These are phyloP conservation scores for Macropus fuliginosus DNA, from an alignment of 2,797 vertebrate species.

Conservation along the genomic window DNA sequence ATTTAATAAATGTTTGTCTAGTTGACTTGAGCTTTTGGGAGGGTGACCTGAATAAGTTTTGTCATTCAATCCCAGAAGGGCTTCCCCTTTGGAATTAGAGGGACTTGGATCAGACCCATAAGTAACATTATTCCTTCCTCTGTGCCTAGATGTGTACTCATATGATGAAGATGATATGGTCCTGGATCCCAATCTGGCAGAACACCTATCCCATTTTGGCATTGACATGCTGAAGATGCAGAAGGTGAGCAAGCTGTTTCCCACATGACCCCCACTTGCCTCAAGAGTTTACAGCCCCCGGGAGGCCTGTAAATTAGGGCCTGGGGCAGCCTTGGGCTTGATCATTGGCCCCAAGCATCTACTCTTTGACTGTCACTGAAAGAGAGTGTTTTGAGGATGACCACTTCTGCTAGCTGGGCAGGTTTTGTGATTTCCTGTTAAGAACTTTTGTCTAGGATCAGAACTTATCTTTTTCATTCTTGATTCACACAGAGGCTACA, in stretches of 20 bases:
- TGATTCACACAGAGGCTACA: background rate
- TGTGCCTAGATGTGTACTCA: conserved; percentile 92
- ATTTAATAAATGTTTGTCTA: background rate
- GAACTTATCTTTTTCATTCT: background rate
- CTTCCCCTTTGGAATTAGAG: background rate
- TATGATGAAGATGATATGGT: conserved; percentile 99
- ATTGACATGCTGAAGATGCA: conserved; percentile 99
- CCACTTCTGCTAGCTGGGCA: background rate
- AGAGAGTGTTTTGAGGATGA: background rate
- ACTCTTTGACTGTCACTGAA: background rate
- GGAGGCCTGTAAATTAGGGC: background rate
- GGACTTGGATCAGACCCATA: background rate
- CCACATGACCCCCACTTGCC: background rate
- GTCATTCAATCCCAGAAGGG: background rate
- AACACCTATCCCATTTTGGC: conserved; percentile 96
- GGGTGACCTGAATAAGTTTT: background rate
- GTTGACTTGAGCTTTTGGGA: background rate
- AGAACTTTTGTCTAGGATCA: conserved; percentile 9
- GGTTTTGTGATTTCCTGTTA: background rate
- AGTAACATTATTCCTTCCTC: conserved; percentile 37
- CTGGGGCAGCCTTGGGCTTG: background rate
- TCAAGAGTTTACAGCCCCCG: background rate
- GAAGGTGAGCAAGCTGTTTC: conserved; percentile 87
- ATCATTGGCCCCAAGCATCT: background rate
- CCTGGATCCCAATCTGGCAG: conserved; percentile 95